Conservation (phyloP, 2,888 invertebrate species). For the Lissonota sp. region DNA sequence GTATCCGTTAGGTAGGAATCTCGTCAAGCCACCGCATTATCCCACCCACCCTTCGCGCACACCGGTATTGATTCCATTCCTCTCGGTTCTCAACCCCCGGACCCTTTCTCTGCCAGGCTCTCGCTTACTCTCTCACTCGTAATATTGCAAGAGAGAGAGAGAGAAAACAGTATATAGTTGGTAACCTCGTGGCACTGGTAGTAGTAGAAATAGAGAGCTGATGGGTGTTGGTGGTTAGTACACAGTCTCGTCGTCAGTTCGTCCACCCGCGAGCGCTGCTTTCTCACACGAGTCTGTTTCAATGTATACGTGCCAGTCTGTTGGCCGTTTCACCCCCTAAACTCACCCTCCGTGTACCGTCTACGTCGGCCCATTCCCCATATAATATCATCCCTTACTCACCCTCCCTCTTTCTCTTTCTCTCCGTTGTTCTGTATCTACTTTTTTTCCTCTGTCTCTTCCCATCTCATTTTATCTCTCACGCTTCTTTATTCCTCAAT, state of each 20-base stretch:
- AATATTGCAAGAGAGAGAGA: constrained; percentile 32
- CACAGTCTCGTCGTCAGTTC: constrained; percentile 56
- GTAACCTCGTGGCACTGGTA: constrained; percentile 48
- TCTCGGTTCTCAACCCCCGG: constrained; percentile 50
- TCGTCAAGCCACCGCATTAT: constrained; percentile 81
- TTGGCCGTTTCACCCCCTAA: constrained; percentile 65
- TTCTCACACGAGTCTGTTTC: constrained; percentile 22
- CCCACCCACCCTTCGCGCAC: constrained; percentile 79
- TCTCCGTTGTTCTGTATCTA: background rate
- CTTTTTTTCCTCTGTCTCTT: constrained; percentile 46
- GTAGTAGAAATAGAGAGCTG: constrained; percentile 33
- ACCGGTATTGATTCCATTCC: constrained; percentile 80
- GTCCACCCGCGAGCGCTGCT: constrained; percentile 46
- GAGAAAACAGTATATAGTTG: constrained; percentile 33
- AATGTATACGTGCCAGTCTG: constrained; percentile 52
- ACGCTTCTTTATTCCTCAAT: constrained; percentile 19
- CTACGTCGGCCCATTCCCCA: constrained; percentile 49
- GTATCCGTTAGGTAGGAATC: constrained; percentile 72
- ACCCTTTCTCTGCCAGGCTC: constrained; percentile 57
- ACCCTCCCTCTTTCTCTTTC: constrained; percentile 15
- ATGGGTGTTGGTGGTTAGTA: constrained; percentile 29
- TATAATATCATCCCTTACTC: constrained; percentile 26
- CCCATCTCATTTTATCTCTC: constrained; percentile 41
- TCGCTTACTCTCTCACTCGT: constrained; percentile 52
- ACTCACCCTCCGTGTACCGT: constrained; percentile 56